Conservation (phyloP, 2,888 invertebrate species). For the Graphium colonna region DNA sequence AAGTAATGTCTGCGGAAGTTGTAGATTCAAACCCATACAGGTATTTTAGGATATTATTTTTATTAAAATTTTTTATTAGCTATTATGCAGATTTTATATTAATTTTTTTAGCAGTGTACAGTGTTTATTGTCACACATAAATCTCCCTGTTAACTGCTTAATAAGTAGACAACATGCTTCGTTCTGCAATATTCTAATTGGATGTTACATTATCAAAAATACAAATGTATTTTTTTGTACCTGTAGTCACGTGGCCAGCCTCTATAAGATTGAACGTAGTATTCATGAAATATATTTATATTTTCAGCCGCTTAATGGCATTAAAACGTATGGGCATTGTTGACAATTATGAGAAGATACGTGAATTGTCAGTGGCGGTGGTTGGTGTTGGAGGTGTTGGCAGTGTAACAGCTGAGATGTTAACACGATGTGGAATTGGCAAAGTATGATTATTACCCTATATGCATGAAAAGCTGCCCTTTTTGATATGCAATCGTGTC, state of each 20-base stretch:
- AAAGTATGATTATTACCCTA: constrained; percentile 84
- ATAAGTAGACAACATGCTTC: not conserved
- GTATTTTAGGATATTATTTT: constrained; percentile 61
- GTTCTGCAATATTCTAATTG: not conserved
- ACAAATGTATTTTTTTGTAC: too few species aligned
- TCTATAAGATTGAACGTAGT: too few species aligned
- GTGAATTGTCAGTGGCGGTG: constrained; percentile 93
- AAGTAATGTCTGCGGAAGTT: constrained; percentile 96
- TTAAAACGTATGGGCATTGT: constrained; percentile 99
- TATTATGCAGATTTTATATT: too few species aligned
- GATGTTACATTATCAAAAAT: not conserved
- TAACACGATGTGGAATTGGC: constrained; percentile 98
- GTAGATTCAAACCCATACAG: constrained; percentile 99
- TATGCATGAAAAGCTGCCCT: too few species aligned
- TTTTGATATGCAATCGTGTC: too few species aligned
- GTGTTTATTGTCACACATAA: too few species aligned
- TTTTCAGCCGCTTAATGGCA: constrained; percentile 96
- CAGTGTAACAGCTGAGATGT: constrained; percentile 99
- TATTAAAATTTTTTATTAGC: too few species aligned
- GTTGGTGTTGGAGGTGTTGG: constrained; percentile 99
- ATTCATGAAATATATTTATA: constrained; percentile 12
- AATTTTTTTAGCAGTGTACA: too few species aligned
- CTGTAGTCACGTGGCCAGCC: too few species aligned
- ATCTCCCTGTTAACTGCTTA: not conserved
- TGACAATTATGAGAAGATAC: constrained; percentile 96